Evolutionary conservation across 2,888 invertebrate species (phyloP).

Genomic region (Lasioglossum zephyrum): DNA sequence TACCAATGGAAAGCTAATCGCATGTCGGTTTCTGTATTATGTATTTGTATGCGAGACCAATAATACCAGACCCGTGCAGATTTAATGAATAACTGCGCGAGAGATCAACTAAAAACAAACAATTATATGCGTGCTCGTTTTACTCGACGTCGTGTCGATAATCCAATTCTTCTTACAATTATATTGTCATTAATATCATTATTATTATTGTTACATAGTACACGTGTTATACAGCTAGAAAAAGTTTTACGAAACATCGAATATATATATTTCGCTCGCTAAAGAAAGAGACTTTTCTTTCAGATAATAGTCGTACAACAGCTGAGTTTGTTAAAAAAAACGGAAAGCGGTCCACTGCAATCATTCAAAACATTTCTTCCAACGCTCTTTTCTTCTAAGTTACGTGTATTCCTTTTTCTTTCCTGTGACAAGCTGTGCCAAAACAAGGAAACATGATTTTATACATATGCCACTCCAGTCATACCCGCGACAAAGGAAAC

Average conservation of each 20-base stretch:
- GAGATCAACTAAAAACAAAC: slow-evolving; percentile 38
- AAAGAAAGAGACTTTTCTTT: slow-evolving; percentile 25
- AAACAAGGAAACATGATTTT: slow-evolving; percentile 51
- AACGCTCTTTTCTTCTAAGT: slow-evolving; percentile 32
- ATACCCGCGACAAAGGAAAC: slow-evolving; percentile 12
- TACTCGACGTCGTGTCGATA: slow-evolving; percentile 43
- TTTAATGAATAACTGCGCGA: slow-evolving; percentile 53
- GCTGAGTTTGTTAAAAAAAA: slow-evolving; percentile 5
- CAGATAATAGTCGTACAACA: not conserved
- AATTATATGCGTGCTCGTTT: slow-evolving; percentile 38
- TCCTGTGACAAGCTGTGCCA: slow-evolving; percentile 56
- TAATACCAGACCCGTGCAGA: slow-evolving; percentile 42
- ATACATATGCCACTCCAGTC: slow-evolving; percentile 46
- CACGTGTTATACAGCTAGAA: slow-evolving; percentile 63
- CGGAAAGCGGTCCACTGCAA: slow-evolving; percentile 11
- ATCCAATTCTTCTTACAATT: slow-evolving; percentile 56
- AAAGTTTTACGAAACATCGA: slow-evolving; percentile 65
- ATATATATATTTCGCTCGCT: slow-evolving; percentile 47
- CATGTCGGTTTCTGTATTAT: slow-evolving; percentile 66
- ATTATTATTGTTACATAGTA: slow-evolving; percentile 62
- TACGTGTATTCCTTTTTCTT: slow-evolving; percentile 49
- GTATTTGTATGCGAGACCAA: slow-evolving; percentile 67
- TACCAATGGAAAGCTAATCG: slow-evolving; percentile 43
- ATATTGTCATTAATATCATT: slow-evolving; percentile 60
- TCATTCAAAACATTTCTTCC: slow-evolving; percentile 59